Evolutionary conservation across 2,888 invertebrate species (phyloP).

Genomic region (Protodeltote pygarga): DNA sequence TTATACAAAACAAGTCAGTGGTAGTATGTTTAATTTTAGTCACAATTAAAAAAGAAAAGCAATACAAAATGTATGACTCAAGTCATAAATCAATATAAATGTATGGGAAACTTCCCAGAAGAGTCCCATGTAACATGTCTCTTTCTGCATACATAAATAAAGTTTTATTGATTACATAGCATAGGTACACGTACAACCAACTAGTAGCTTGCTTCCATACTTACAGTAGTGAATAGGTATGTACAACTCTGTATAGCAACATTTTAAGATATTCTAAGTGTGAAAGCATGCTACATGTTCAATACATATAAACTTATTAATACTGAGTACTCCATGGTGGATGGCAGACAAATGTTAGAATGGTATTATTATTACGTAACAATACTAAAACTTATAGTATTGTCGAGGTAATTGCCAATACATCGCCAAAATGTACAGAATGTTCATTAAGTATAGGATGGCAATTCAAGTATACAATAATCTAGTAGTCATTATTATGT

Average conservation of each 20-base stretch:
- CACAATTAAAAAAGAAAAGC: constrained; percentile 32
- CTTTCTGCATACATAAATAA: constrained; percentile 14
- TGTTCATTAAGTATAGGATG: constrained; percentile 4
- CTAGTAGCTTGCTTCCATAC: constrained; percentile 18
- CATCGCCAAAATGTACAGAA: constrained; percentile 10
- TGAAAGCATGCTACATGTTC: constrained; percentile 5
- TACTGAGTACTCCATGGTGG: constrained; percentile 4
- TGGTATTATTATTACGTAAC: background rate
- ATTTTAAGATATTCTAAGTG: constrained; percentile 1
- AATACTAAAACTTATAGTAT: constrained; percentile 11
- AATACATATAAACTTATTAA: constrained; percentile 5
- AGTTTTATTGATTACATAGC: constrained; percentile 1
- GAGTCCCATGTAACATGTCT: constrained; percentile 11
- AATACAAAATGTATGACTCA: constrained; percentile 36
- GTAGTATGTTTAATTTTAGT: constrained; percentile 19
- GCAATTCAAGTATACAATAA: constrained; percentile 13
- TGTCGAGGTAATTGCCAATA: constrained; percentile 12
- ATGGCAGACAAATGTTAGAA: constrained; percentile 10
- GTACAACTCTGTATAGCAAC: constrained; percentile 14
- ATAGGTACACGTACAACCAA: constrained; percentile 25
- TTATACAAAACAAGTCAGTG: constrained; percentile 16
- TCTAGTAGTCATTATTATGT: constrained; percentile 9
- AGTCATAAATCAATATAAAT: constrained; percentile 13
- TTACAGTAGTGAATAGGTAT: constrained; percentile 9
- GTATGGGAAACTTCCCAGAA: constrained; percentile 11